phyloP scores from a whole-genome alignment of 2,113 vertebrate genomes.

The Hemiprocne comata region DNA sequence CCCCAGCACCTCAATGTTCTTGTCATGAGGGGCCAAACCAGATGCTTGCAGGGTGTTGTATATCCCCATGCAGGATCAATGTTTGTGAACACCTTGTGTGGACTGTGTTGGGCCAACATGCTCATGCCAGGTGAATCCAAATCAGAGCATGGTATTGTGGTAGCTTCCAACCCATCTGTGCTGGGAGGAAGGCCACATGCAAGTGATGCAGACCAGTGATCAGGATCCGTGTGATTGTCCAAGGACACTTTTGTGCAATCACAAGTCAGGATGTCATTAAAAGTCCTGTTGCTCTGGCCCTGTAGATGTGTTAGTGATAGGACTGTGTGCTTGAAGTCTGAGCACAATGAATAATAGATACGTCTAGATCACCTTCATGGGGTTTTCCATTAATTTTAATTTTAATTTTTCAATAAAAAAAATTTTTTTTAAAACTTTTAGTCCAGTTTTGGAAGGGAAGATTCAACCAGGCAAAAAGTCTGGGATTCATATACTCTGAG shows the following conservation, averaged over 20 bases:
- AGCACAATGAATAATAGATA: background rate
- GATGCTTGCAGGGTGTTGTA: rapidly evolving
- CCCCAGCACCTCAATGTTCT: rapidly evolving
- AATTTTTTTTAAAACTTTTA: background rate
- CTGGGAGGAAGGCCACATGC: background rate
- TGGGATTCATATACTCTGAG: background rate
- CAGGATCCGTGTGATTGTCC: rapidly evolving
- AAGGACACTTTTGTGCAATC: background rate
- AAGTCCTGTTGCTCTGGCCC: rapidly evolving
- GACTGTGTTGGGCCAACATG: background rate
- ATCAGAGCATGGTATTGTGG: too few relatives aligned
- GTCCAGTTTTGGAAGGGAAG: background rate
- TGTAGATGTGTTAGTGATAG: background rate
- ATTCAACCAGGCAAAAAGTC: background rate
- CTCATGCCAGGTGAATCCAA: background rate
- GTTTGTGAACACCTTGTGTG: background rate
- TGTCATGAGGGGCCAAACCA: too few relatives aligned
- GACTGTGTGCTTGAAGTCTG: too few relatives aligned
- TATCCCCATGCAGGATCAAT: background rate
- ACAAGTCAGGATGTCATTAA: background rate
- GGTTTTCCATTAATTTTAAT: too few relatives aligned
- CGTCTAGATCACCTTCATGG: background rate
- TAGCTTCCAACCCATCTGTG: background rate
- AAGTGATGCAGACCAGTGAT: too few relatives aligned
- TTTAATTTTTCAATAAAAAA: too few relatives aligned